Evolutionary conservation across 1,140 invertebrate species (phyloP).

Genomic region (Mya arenaria): DNA sequence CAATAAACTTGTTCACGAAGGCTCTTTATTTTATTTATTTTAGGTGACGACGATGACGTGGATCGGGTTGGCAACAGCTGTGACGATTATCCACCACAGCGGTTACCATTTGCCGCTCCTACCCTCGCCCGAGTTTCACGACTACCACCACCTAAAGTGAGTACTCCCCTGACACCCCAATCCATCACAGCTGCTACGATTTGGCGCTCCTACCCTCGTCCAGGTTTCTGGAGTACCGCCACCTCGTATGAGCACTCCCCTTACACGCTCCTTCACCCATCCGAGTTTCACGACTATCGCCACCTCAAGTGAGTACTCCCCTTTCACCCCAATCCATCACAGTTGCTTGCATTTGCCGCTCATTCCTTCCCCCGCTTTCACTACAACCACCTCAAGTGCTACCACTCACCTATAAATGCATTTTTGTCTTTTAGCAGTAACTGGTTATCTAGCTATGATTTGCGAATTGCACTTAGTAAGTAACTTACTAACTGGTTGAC

Average conservation of each 20-base stretch:
- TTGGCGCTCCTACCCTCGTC: neutral
- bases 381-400: neutral
- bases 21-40: too few species aligned
- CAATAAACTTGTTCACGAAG: too few species aligned
- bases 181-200: neutral
- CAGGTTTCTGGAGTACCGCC: neutral
- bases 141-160: conserved; percentile 91
- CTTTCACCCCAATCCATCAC: neutral
- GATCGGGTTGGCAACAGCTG: conserved; percentile 89
- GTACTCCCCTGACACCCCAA: conserved; percentile 81
- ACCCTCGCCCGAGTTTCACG: conserved; percentile 93
- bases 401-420: neutral
- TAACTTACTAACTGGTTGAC: too few species aligned
- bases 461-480: too few species aligned
- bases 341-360: neutral
- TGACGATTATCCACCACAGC: conserved; percentile 92
- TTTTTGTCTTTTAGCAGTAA: too few species aligned
- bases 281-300: neutral
- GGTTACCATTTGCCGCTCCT: conserved; percentile 94
- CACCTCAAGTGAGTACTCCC: neutral
- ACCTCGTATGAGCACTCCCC: neutral
- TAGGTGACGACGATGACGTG: conserved; percentile 89
- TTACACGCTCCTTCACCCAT: too few species aligned
- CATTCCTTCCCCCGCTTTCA: neutral
- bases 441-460: too few species aligned